Base-by-base conservation (phyloP, 2,888 invertebrate genomes). In the Chloroclystis v-ata region DNA sequence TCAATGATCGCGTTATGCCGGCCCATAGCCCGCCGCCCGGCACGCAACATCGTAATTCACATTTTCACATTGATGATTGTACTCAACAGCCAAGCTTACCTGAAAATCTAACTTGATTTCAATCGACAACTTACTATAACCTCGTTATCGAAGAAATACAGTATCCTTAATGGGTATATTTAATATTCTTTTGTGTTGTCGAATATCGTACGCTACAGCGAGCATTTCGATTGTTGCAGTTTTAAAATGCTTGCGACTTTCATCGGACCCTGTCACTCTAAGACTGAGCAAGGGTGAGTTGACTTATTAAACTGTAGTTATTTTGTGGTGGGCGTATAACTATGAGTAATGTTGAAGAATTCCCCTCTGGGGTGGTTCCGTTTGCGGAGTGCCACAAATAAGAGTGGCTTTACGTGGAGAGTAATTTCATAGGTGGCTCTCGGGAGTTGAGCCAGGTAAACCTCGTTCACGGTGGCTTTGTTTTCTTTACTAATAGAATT, bases 191-290 rank as follows among this genome's bases (percentile, higher is more conserved):
- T 55, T 52, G 46, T 54, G 50, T 51, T 50, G 53, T 33, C 20
- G 13, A 43, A 43, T 47, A 32, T 47, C 43, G 38, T 47, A 33
- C 35, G 33, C 49, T 50, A 48, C 39, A 49, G 40, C 9, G 42
- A 51, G 52, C 43, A 49, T 57, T 57, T 72, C 72, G 63, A 72
- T 76, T 87, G 82, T 93, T 93, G 69, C 91, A 95, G 96, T 96
- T 89, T 90, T 96, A 89, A 96, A 95, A 94, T 96, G 96, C 89
- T 92, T 97, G 79, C 93, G 96, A 79, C 91, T 97, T 76, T 95
- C 96, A 64, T 91, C 94, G 87, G 95, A 96, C 90, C 93, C 95
- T 72, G 95, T 97, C 75, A 95, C 94, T 77, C 89, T 97, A 85
- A 95, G 95, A 90, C 91, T 97, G 82, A 95, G 93, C 90, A 92